Conservation (phyloP, 1,140 invertebrate species). For the Dreissena polymorpha region DNA sequence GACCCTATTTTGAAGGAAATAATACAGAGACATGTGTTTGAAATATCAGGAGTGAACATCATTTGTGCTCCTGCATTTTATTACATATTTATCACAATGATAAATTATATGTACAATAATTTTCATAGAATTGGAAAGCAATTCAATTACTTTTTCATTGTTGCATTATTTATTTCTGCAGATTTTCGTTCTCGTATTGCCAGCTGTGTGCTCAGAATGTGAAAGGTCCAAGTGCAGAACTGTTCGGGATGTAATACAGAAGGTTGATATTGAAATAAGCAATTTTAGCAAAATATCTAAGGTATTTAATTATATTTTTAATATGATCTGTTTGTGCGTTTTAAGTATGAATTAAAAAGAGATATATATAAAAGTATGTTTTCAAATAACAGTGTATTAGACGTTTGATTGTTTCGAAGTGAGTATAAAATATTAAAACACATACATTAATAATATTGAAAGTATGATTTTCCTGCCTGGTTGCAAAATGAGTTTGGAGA, state of each 20-base stretch:
- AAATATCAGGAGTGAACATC: too few relatives aligned
- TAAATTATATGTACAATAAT: too few relatives aligned
- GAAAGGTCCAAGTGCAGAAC: conserved; percentile 93
- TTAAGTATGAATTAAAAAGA: neutral
- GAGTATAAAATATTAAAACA: neutral
- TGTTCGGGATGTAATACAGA: conserved; percentile 92
- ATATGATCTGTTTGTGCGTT: neutral
- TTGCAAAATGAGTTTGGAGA: too few relatives aligned
- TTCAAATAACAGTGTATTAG: neutral
- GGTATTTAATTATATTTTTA: neutral
- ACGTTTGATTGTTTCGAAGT: neutral
- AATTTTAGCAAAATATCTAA: neutral
- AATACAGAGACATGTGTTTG: too few relatives aligned
- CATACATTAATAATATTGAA: neutral
- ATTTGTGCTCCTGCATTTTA: too few relatives aligned
- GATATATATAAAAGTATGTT: neutral
- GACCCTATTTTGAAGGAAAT: too few relatives aligned
- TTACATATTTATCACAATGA: too few relatives aligned
- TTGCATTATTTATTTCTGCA: too few relatives aligned
- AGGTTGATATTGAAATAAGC: conserved; percentile 79
- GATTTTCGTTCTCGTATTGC: too few relatives aligned
- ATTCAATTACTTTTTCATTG: too few relatives aligned
- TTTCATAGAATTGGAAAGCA: too few relatives aligned
- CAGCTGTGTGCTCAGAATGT: conserved; percentile 80
- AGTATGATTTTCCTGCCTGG: too few relatives aligned